phyloP scores from a whole-genome alignment of 2,797 vertebrate species.

The Argyrosomus regius region DNA sequence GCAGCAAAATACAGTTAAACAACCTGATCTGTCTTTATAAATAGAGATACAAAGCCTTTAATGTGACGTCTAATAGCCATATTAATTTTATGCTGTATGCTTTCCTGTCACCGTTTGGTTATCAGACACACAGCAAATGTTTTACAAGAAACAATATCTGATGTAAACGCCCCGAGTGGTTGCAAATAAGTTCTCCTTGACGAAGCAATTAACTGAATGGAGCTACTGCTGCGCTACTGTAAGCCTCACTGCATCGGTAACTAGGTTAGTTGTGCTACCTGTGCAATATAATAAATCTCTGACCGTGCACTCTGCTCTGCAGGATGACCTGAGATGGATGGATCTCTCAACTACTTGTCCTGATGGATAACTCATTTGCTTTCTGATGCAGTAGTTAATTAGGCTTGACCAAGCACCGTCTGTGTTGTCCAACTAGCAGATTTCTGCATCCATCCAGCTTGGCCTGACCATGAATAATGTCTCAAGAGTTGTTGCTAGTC shows the following conservation, averaged over 20 bases:
- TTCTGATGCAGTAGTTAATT: slow-evolving; percentile 69
- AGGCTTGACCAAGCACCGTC: slow-evolving; percentile 58
- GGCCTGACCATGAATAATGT: slow-evolving; percentile 55
- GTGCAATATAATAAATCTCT: slow-evolving; percentile 55
- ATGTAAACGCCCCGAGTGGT: slow-evolving; percentile 7
- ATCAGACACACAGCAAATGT: slow-evolving; percentile 12
- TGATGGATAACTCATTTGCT: slow-evolving; percentile 69
- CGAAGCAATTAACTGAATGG: slow-evolving; percentile 33
- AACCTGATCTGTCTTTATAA: slow-evolving; percentile 23
- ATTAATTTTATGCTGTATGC: slow-evolving; percentile 19
- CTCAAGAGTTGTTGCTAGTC: slow-evolving; percentile 41
- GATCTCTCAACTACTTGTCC: slow-evolving; percentile 46
- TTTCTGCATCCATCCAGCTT: slow-evolving; percentile 35
- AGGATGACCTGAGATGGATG: slow-evolving; percentile 58
- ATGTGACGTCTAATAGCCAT: slow-evolving; percentile 34
- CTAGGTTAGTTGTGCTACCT: slow-evolving; percentile 50
- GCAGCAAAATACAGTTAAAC: slow-evolving; percentile 15
- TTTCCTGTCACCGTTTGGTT: slow-evolving; percentile 31
- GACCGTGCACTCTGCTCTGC: slow-evolving; percentile 18
- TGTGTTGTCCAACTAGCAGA: slow-evolving; percentile 42
- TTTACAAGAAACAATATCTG: slow-evolving; percentile 23
- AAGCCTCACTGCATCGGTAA: slow-evolving; percentile 24
- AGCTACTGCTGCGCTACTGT: slow-evolving; percentile 16
- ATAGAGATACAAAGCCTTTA: slow-evolving; percentile 30
- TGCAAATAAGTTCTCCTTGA: slow-evolving; percentile 31